Base-by-base conservation (phyloP, 2,888 invertebrate species). In the Ganaspis brasiliensis region DNA sequence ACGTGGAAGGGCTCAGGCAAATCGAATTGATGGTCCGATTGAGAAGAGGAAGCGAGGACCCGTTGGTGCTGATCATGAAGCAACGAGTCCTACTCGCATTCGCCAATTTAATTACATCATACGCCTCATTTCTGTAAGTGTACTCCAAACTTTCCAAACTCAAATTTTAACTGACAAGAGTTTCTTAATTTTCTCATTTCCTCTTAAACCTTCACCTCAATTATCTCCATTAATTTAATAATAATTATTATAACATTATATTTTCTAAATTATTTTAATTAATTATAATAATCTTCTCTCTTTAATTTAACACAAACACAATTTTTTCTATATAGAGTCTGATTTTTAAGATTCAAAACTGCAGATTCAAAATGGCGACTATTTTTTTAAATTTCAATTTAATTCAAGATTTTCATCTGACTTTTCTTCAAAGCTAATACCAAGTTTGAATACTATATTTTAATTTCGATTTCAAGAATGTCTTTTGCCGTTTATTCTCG, bases 101-200 rank as follows among this genome's bases (percentile, higher is more conserved):
- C 78, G 87, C 84, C 81, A 88, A 87, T 76, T 84, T 87, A 61
- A 86, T 89, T 81, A 85, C 86, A 67, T 88, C 87, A 72, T 87
- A 87, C 78, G 85, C 84, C 77, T 87, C 85, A 24, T 85, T 88
- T 37, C 79, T 87, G 89, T 90, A 81, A 88, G 89, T 87, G 78
- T 74, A 56, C n/a, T 40, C 21, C 12, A 19, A 37, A 40, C 21
- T 40, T 67, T 24, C 12, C 19, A 14, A 35, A 37, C 49, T 73
- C 14, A n/a, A 56, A 49, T 49, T 16, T n/a, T 8, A 19, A 19
- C 8, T 52, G 52, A 16, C 52, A 19, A 52, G 52, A 16, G 19
- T 9, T 16, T 19, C 52, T 52, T 8, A 19, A 52, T 19, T 52
- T 52, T 5, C 52, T 19, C 52, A 52, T 52, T 52, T 52, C 52